Base-by-base conservation (phyloP, 2,113 vertebrate species). In the Dicentrarchus labrax region DNA sequence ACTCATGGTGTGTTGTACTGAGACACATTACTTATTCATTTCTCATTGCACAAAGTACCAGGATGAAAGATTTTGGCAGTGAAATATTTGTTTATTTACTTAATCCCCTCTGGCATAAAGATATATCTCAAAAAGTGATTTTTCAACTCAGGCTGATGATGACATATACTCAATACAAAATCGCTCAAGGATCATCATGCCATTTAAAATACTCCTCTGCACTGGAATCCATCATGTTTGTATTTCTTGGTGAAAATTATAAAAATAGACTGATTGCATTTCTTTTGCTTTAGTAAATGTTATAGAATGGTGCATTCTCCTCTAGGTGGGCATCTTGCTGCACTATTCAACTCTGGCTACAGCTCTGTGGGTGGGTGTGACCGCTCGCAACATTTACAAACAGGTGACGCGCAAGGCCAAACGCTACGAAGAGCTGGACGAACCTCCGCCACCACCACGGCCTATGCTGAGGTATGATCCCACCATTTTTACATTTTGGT, bases 341-440 rank as follows among this genome's bases (percentile, higher is more conserved):
- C 98, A 99, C 91, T 99, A 99, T 90, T 98, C 98, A 13, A 99
- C 98, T 9, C 96, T 99, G 72, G 97, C 98, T 3, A 99, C 98
- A 0, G 95, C 98, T 2, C 86, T 99, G 1, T 99, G 98, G 98
- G 96, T 98, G 11, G 98, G 98, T 0, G 98, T 99, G 82, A 99
- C 98, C 0, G 98, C 97, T 62, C 96, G 98, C 60, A 99, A 99
- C 90, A 98, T 99, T 91, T 99, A 99, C 88, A 99, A 99, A 65
- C 98, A 99, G 94, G 94, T 99, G 86, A 99, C 98, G 0, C 97
- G 96, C 76, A 99, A 99, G 86, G 94, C 96, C 38, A 99, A 99
- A 17, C 94, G 96, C 16, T 98, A 97, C 54, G 97, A 98, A 76
- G 98, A 99, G 81, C 95, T 98, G 60, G 98, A 99, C 21, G 98